Evolutionary conservation across 1,140 invertebrate species (phyloP).

Genomic region (Nymphalis io): DNA sequence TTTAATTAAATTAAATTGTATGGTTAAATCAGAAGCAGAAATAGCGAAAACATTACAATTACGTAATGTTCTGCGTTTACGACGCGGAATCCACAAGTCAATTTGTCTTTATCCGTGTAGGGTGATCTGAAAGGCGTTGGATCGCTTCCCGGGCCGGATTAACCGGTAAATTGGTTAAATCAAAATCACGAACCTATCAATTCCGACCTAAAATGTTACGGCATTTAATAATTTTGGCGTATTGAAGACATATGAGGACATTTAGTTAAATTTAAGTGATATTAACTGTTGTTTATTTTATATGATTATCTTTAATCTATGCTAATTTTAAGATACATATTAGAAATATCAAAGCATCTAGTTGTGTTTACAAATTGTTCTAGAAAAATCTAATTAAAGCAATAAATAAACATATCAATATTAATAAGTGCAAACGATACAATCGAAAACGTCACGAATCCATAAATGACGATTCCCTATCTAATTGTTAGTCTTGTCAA

Average conservation of each 20-base stretch:
- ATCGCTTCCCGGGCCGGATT: conserved; percentile 58
- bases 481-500: not conserved
- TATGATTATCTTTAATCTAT: no score
- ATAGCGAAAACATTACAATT: not conserved
- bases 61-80: conserved; percentile 22
- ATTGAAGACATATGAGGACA: not conserved
- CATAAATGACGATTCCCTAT: not conserved
- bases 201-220: conserved; percentile 42
- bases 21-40: no score
- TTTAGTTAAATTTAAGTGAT: not conserved
- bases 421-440: not conserved
- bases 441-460: not conserved
- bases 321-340: no score
- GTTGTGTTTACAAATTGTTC: no score
- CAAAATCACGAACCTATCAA: conserved; percentile 64
- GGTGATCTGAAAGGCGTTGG: conserved; percentile 49
- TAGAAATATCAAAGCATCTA: no score
- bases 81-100: conserved; percentile 46
- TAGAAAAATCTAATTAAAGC: no score
- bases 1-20: no score
- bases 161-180: conserved; percentile 74
- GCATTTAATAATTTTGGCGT: conserved; percentile 12
- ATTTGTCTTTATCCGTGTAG: conserved; percentile 50
- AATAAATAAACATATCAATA: no score
- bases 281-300: no score